Conservation (phyloP, 2,888 invertebrate genomes). For the Microchrysa polita region DNA sequence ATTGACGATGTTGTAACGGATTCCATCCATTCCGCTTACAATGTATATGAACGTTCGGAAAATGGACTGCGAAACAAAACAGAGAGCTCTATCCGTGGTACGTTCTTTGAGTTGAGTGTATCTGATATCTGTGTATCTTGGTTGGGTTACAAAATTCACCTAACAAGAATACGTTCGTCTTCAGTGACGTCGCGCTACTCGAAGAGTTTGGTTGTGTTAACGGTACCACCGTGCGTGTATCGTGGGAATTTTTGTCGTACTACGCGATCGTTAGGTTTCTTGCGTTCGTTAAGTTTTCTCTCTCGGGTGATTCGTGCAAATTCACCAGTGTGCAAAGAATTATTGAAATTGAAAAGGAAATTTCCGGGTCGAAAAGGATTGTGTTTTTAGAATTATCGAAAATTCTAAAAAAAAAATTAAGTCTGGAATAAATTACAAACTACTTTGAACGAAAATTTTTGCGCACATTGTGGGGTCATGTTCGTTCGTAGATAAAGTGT, state of each 20-base stretch:
- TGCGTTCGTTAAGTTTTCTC: not conserved
- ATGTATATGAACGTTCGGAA: not conserved
- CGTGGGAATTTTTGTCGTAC: no score
- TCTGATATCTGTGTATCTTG: no score
- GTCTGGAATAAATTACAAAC: no score
- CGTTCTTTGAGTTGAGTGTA: no score
- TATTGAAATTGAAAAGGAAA: not conserved
- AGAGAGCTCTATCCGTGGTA: slow-evolving; percentile 17
- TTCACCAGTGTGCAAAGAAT: not conserved
- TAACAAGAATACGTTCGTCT: not conserved
- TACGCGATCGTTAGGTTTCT: no score
- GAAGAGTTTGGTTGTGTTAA: slow-evolving; percentile 23
- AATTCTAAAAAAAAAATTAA: no score
- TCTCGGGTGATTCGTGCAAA: not conserved
- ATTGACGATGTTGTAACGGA: not conserved
- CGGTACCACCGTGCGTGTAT: not conserved
- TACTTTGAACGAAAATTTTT: not conserved
- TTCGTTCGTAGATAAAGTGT: no score
- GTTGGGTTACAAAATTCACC: not conserved
- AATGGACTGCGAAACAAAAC: slow-evolving; percentile 10
- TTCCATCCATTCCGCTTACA: not conserved
- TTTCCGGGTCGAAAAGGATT: no score
- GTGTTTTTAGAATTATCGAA: no score
- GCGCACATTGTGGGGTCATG: not conserved
- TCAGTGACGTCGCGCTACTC: slow-evolving; percentile 36